Evolutionary conservation across 92 coral and sea anemone species (phyloP), one percentile per base, ranked within the genome.

Genomic region (Heliopora coerulea): DNA sequence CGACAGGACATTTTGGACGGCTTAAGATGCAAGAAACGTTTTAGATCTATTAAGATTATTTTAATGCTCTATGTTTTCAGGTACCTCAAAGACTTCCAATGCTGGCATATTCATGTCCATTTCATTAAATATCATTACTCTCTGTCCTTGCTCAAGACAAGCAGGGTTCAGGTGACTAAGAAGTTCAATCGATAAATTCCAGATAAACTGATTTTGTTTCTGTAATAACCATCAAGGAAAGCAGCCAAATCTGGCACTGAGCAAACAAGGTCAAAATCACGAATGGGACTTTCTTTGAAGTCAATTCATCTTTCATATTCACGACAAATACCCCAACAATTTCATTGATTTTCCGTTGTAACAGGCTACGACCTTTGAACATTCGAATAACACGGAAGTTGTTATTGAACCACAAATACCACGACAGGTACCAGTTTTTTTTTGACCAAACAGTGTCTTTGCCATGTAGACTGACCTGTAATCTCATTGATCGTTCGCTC

Each of bases 81-180:
- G n/a, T n/a, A 67, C 74, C 74, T 67, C 74, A 48, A 67, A 67
- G 12, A 46, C 74, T 67, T 67, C 74, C 34, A 67, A 27, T 25
- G 58, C 74, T 27, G 74, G 58, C 74, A 67, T 67, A 49, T 67
- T 67, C 34, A 67, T 59, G 29, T 67, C 74, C 32, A 67, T 67
- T 67, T 67, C 74, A 29, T 67, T 67, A 67, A 67, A 67, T 44
- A 67, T 67, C 74, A 67, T 63, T 18, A 21, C 20, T 25, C 9
- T 31, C n/a, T 7, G n/a, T 49, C n/a, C 20, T 50, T 40, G 29
- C 24, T 7, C 28, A 12, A n/a, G 59, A 40, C 30, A 58, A 33
- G 58, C 4, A 41, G 72, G 32, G 28, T 12, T 28, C 23, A 33
- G 20, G 37, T 14, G 73, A 34, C 73, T 20, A 42, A 52, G 52